Conservation (phyloP, 2,113 vertebrate genomes). For the Reinhardtius hippoglossoides region DNA sequence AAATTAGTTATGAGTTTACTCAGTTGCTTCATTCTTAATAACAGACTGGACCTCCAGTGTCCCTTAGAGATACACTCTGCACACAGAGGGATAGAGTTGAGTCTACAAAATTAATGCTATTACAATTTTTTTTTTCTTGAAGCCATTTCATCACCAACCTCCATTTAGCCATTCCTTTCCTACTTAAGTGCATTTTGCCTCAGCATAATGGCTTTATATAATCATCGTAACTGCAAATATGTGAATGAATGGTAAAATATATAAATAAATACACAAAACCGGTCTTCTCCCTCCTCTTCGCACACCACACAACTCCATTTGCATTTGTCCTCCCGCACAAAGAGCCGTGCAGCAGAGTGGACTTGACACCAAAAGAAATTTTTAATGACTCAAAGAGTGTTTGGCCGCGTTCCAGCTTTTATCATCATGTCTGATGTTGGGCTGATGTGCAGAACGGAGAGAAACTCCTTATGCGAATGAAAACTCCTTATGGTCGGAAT, state of each 20-base stretch:
- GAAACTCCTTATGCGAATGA: not conserved
- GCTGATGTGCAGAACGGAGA: not conserved
- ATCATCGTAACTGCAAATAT: slow-evolving; percentile 43
- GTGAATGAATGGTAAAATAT: slow-evolving; percentile 37
- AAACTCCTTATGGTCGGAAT: slow-evolving; percentile 8
- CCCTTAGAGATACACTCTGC: slow-evolving; percentile 46
- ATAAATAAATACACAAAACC: slow-evolving; percentile 26
- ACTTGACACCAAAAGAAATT: slow-evolving; percentile 21
- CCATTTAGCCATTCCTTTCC: slow-evolving; percentile 5
- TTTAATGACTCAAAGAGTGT: slow-evolving; percentile 36
- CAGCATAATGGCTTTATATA: slow-evolving; percentile 57
- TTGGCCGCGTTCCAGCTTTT: slow-evolving; percentile 18
- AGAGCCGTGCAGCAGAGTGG: not conserved
- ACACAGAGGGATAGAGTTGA: slow-evolving; percentile 30
- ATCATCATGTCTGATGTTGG: not conserved
- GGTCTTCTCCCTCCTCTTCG: slow-evolving; percentile 3
- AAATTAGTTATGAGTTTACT: slow-evolving; percentile 67
- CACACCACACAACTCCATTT: slow-evolving; percentile 16
- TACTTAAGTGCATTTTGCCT: slow-evolving; percentile 42
- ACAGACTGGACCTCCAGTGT: slow-evolving; percentile 36
- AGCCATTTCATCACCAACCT: slow-evolving; percentile 34
- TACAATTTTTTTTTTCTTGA: slow-evolving; percentile 3
- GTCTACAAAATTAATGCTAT: slow-evolving; percentile 2
- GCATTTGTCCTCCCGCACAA: slow-evolving; percentile 22
- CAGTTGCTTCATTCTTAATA: slow-evolving; percentile 60